Conservation (phyloP, 2,113 vertebrate genomes). For the Potamarius usumacintae region DNA sequence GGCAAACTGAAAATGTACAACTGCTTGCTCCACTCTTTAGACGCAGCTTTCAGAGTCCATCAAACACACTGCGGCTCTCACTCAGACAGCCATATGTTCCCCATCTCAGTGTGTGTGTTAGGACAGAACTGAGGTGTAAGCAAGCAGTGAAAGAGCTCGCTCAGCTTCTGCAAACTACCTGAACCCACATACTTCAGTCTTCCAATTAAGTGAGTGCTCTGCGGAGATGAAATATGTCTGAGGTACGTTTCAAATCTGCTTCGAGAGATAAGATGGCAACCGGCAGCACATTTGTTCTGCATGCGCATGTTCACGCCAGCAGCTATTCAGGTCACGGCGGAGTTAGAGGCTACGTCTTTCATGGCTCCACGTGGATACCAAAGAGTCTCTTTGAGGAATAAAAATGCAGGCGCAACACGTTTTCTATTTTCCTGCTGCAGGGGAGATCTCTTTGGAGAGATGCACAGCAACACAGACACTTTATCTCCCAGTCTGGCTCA, state of each 20-base stretch:
- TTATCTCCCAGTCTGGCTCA: slow-evolving; percentile 14
- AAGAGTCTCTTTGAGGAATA: slow-evolving; percentile 39
- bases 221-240: slow-evolving; percentile 52
- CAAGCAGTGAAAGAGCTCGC: slow-evolving; percentile 13
- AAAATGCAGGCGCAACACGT: slow-evolving; percentile 26
- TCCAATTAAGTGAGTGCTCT: slow-evolving; percentile 59
- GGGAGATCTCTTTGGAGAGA: slow-evolving; percentile 13
- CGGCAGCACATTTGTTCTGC: slow-evolving; percentile 20
- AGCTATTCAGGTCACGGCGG: slow-evolving; percentile 25
- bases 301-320: slow-evolving; percentile 43
- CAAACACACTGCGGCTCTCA: slow-evolving; percentile 8
- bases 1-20: slow-evolving; percentile 25
- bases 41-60: slow-evolving; percentile 21
- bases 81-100: slow-evolving; percentile 22
- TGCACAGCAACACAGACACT: slow-evolving; percentile 30
- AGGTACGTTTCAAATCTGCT: slow-evolving; percentile 59
- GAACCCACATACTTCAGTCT: slow-evolving; percentile 45
- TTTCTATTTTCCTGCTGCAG: slow-evolving; percentile 40
- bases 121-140: slow-evolving; percentile 6
- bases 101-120: not conserved
- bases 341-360: slow-evolving; percentile 21
- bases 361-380: slow-evolving; percentile 40
- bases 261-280: slow-evolving; percentile 61
- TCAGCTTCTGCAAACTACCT: slow-evolving; percentile 28
- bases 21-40: slow-evolving; percentile 23